Base-by-base conservation (phyloP, 2,888 invertebrate species). In the Congeria kusceri region DNA sequence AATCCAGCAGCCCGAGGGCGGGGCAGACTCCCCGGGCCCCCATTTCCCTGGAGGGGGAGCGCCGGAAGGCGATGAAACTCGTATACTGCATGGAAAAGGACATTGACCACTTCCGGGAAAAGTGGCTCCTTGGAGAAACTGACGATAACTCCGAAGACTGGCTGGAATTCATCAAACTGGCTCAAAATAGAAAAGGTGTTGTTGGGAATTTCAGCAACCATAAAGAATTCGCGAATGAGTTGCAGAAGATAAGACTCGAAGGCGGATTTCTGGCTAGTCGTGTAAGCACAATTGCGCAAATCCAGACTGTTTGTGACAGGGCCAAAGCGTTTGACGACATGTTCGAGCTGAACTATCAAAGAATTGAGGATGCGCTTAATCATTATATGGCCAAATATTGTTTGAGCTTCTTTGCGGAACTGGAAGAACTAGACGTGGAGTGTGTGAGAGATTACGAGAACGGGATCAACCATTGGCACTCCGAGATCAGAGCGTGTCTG, bases 381-480 rank as follows among this genome's bases (percentile, higher is more conserved):
- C 69, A 75, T 32, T 82, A 85, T 25, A 77, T 86, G 68, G 67
- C 56, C 11, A 88, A 86, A 65, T 91, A 89, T 76, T 92, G 91
- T 62, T 82, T 89, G 20, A 91, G 91, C 67, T 92, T 89, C 64
- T 76, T 83, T 39, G 66, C 87, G 0, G 91, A 91, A 65, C 80
- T 86, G 4, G 83, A 83, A 23, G 77, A 77, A 20, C 58, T 79
- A 13, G 88, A 88, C 25, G 85, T 90, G 3, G 67, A 73, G 2
- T 76, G 84, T 56, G 89, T 90, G 7, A 76, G 83, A 59, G 88
- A 87, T 15, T 91, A 91, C 65, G 92, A 92, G 76, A 90, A 88
- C 66, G 86, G 79, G 29, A 90, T 90, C 28, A 84, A 83, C 11
- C 72, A 75, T 7, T 91, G 91, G 90, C 77, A 84, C 29, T 69